Percentiles rank a stretch among this genome's conserved stretches.
phyloP scores from a whole-genome alignment of 2,797 vertebrate species.

The Argentina silus region DNA sequence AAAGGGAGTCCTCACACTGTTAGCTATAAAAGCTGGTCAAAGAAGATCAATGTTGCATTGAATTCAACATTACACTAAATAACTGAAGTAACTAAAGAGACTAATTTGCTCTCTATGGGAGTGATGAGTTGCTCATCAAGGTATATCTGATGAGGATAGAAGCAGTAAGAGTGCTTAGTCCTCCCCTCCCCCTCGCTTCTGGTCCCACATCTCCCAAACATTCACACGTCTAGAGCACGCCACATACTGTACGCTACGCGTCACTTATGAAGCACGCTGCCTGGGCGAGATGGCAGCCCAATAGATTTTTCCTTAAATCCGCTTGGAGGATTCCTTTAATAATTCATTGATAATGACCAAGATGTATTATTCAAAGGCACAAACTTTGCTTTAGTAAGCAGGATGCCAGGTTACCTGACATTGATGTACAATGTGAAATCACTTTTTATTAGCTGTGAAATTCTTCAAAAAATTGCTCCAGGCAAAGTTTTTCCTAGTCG shows the following conservation, averaged over 20 bases:
- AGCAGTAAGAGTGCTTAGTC: slow-evolving; percentile 35
- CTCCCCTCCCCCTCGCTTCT: slow-evolving; percentile 41
- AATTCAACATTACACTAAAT: neutral
- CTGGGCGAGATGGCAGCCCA: slow-evolving; percentile 72
- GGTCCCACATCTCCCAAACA: slow-evolving; percentile 52
- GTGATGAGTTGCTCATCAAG: slow-evolving; percentile 65
- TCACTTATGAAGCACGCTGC: slow-evolving; percentile 71
- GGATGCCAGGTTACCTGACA: slow-evolving; percentile 75
- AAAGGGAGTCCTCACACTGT: no score
- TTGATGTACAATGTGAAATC: slow-evolving; percentile 79
- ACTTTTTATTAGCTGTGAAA: slow-evolving; percentile 75
- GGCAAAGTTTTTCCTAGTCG: slow-evolving; percentile 49
- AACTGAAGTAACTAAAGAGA: neutral
- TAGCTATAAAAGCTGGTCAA: no score
- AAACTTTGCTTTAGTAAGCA: slow-evolving; percentile 83
- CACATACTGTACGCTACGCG: slow-evolving; percentile 52
- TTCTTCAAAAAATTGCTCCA: slow-evolving; percentile 60
- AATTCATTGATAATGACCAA: slow-evolving; percentile 85
- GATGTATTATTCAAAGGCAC: slow-evolving; percentile 80
- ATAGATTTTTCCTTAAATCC: slow-evolving; percentile 84
- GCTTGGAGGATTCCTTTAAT: slow-evolving; percentile 82
- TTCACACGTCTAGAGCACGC: slow-evolving; percentile 66
- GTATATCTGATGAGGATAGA: slow-evolving; percentile 62
- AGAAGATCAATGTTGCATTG: neutral
- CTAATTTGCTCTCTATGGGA: slow-evolving; percentile 43